Percentiles rank a stretch among this genome's conserved stretches.
phyloP scores from a whole-genome alignment of 2,113 vertebrate species.

The Dipodomys merriami region DNA sequence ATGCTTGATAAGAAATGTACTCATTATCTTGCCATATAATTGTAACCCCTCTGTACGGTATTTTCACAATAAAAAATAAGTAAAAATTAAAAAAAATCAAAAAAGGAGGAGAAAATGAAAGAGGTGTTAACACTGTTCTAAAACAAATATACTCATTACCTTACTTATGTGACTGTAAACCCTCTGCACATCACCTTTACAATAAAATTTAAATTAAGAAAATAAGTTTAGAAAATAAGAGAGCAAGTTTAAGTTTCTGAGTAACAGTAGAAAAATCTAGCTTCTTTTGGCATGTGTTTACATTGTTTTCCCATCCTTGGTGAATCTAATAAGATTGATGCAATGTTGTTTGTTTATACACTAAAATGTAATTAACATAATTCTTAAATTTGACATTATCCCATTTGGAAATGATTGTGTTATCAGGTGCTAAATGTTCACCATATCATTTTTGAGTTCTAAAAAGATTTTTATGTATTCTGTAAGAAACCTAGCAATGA shows the following conservation, averaged over 20 bases:
- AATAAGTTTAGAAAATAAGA: background rate
- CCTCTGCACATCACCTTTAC: too few species aligned
- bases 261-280: constrained; percentile 2
- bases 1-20: too few species aligned
- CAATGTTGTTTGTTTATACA: background rate
- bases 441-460: constrained; percentile 28
- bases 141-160: too few species aligned
- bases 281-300: constrained; percentile 28
- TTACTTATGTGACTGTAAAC: too few species aligned
- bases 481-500: constrained; percentile 38
- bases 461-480: background rate
- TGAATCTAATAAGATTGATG: constrained; percentile 29
- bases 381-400: background rate
- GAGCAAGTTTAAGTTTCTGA: background rate
- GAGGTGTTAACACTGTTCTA: too few species aligned
- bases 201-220: too few species aligned
- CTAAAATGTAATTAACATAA: constrained; percentile 36
- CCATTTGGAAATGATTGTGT: constrained; percentile 45
- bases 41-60: too few species aligned
- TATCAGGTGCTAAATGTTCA: background rate
- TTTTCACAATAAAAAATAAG: too few species aligned
- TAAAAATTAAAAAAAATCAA: too few species aligned
- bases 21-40: too few species aligned
- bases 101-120: too few species aligned
- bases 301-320: constrained; percentile 26